Percentiles rank a stretch among this genome's conserved stretches.
Evolutionary conservation across 2,113 vertebrate genomes (phyloP).

Genomic region (Herpetotheres cachinnans): DNA sequence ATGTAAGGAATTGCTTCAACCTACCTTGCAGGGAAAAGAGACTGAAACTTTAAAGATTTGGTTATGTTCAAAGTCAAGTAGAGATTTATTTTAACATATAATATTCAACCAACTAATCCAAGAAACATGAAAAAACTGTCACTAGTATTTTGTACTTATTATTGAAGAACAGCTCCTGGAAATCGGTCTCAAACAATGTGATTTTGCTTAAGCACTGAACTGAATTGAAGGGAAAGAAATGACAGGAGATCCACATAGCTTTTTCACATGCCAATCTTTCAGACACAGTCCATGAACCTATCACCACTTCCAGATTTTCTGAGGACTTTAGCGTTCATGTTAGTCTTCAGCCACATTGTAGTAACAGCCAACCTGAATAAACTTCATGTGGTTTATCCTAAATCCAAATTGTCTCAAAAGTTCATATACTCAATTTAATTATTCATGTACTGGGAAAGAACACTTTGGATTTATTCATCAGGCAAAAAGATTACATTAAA

Average conservation of each 20-base stretch:
- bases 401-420: not conserved
- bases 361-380: not conserved
- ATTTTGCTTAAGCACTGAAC: not conserved
- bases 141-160: not conserved
- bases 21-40: not conserved
- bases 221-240: not conserved
- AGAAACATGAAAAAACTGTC: not conserved
- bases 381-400: not conserved
- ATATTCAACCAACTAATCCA: not conserved
- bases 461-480: not conserved
- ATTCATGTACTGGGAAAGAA: not conserved
- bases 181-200: not conserved
- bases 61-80: not conserved
- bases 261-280: not conserved
- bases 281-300: not conserved
- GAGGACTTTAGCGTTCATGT: not conserved
- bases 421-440: not conserved
- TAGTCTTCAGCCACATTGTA: not conserved
- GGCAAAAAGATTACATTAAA: not conserved
- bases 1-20: not conserved
- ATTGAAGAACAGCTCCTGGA: not conserved
- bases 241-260: not conserved
- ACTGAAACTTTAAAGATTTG: not conserved
- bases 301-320: not conserved
- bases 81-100: not conserved